Evolutionary conservation across 2,888 invertebrate species (phyloP), one percentile per base, ranked within the genome.

Genomic region (Rhyacophila evoluta): DNA sequence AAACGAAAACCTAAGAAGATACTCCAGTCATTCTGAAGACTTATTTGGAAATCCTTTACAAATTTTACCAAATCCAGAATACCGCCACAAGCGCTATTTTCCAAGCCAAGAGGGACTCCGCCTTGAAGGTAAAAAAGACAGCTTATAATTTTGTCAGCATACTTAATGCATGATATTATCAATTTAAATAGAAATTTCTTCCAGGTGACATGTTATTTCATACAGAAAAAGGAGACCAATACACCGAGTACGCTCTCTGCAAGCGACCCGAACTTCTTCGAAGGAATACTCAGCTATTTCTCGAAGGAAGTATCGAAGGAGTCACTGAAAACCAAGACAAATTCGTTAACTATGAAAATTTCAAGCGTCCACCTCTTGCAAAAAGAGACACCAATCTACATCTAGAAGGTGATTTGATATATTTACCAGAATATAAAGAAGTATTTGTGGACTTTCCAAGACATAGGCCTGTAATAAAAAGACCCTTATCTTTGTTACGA

Each of bases 271-370:
- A 87, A 27, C 84, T 91, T 36, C 85, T 85, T 3, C 86, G 87
- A 78, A 85, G 87, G 78, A 85, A 87, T 2, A 89, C 89, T 5
- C 88, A 88, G 37, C 83, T 91, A 74, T 87, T 86, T 82, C 85
- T 90, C 83, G 90, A 90, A 83, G 91, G 91, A n/a, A 87, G 89
- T 41, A 86, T 89, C 81, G 85, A 85, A 12, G 85, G 86, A 10
- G 86, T 86, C 83, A 89, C 90, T 67, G 91, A 91, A 83, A 89
- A 87, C 82, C 85, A 87, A 75, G 89, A 89, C 38, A 87, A 89
- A 82, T 91, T 87, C 83, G 84, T 88, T 8, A 86, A 87, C 1
- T 88, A 87, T 82, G 85, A 87, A 5, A 86, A 87, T 0, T 86
- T 85, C 19, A 85, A 86, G 80, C 86, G 89, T 75, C 88, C 89